Base-by-base conservation (phyloP, 2,113 vertebrate species). In the Mustelus asterias region DNA sequence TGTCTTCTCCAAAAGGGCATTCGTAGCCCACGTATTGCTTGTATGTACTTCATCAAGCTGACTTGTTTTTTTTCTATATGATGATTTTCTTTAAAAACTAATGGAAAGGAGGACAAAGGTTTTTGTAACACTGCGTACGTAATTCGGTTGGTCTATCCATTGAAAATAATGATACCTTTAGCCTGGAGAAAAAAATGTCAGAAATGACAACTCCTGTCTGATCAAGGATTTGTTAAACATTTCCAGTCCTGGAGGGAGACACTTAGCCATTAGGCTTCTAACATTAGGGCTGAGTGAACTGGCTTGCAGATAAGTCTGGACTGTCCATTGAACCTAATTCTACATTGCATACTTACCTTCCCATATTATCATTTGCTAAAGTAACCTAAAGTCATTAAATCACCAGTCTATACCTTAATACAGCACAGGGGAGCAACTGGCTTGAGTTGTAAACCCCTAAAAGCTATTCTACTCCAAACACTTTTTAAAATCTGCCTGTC, bases 191-290 rank as follows among this genome's bases (percentile, higher is more conserved):
- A 90, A 10, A 33, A 33, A 60, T 63, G 88, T 90, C 88, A 60
- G 29, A 90, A 54, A 60, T 90, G 88, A 60, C 88, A 90, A 16
- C 24, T 90, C 26, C 48, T 60, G 88, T 90, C 54, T 90, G 88
- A 60, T 60, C 44, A 90, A 90, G 88, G 58, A 60, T 90, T 90
- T 83, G 80, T 83, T 90, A 60, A 58, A 60, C 88, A 90, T 90
- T 24, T 60, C 86, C 48, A 90, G 3, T 90, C 26, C 54, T 90
- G 13, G 88, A 90, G 48, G 88, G 54, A 90, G 29, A 24, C 54
- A 90, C 88, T 90, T 90, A 33, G 48, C 58, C 44, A 63, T 33
- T 16, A 44, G 80, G 88, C 58, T 90, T 90, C 29, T 90, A 60
- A 60, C 58, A 90, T 90, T 26, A 90, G 88, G 29, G 88, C 26